Conservation (phyloP, 1,140 invertebrate genomes). For the Nymphalis io region DNA sequence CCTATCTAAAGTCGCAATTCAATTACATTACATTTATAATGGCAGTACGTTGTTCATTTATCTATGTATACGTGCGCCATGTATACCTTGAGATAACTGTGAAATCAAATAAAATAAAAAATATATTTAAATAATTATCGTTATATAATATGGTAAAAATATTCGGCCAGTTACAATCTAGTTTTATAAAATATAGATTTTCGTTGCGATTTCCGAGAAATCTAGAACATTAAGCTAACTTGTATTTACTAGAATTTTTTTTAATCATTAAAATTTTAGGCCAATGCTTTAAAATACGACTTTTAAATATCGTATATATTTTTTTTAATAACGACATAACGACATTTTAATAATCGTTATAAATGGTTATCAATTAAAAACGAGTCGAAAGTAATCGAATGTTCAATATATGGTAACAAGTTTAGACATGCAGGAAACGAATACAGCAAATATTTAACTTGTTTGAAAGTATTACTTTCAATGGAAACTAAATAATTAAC, state of each 20-base stretch:
- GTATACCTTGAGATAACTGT: too few species aligned
- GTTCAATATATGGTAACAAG: slow-evolving; percentile 32
- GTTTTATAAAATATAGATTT: too few species aligned
- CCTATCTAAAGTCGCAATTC: too few species aligned
- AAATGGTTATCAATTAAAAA: slow-evolving; percentile 28
- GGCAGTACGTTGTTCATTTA: too few species aligned
- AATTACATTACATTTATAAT: too few species aligned
- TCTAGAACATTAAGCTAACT: too few species aligned
- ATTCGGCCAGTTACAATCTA: too few species aligned
- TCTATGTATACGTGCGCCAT: too few species aligned
- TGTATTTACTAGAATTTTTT: background rate
- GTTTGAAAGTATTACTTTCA: slow-evolving; percentile 39
- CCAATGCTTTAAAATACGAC: background rate
- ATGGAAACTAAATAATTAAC: slow-evolving; percentile 26
- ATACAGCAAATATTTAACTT: slow-evolving; percentile 32
- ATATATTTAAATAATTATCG: too few species aligned
- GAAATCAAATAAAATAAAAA: too few species aligned
- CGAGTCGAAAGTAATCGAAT: slow-evolving; percentile 24
- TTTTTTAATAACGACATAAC: background rate
- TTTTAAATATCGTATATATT: background rate
- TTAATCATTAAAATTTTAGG: background rate
- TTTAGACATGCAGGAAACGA: slow-evolving; percentile 33
- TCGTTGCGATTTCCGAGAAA: too few species aligned
- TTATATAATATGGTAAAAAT: too few species aligned
- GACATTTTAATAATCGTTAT: slow-evolving; percentile 23